Evolutionary conservation across 1,140 invertebrate genomes (phyloP).

Genomic region (Trigoniulus corallinus): DNA sequence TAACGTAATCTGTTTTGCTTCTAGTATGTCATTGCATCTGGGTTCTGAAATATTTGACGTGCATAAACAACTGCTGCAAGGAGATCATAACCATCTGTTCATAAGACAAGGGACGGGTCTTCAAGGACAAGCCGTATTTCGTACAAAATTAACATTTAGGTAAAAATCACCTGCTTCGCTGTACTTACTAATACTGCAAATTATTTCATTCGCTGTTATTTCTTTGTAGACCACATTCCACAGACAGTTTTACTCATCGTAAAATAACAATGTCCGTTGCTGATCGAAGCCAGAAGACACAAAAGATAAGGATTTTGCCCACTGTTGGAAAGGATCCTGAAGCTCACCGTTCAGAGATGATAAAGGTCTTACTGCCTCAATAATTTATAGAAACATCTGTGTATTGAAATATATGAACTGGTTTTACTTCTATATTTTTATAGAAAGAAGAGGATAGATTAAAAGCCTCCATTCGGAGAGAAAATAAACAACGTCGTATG

Average conservation of each 20-base stretch:
- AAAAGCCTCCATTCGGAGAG: constrained; percentile 59
- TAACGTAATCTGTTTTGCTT: too few relatives aligned
- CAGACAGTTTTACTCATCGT: constrained; percentile 93
- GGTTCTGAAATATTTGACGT: constrained; percentile 97
- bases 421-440: constrained; percentile 8
- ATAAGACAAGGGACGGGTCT: constrained; percentile 94
- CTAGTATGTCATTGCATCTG: constrained; percentile 88
- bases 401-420: neutral
- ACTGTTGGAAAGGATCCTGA: constrained; percentile 89
- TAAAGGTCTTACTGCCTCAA: constrained; percentile 48
- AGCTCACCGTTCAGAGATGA: constrained; percentile 69
- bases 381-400: neutral
- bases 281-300: constrained; percentile 88
- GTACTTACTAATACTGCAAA: neutral
- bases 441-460: constrained; percentile 90
- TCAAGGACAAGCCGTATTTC: constrained; percentile 91
- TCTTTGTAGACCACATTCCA: constrained; percentile 64
- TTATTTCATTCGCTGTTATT: too few relatives aligned
- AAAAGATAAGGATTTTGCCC: constrained; percentile 90
- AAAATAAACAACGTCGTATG: constrained; percentile 41
- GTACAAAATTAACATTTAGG: constrained; percentile 90
- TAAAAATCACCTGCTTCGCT: too few relatives aligned
- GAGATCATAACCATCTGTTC: constrained; percentile 87
- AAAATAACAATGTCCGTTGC: constrained; percentile 97
- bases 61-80: constrained; percentile 78